These are phyloP conservation scores for Myotis daubentonii DNA, from an alignment of 2,797 vertebrate genomes.

Conservation along the genomic window DNA sequence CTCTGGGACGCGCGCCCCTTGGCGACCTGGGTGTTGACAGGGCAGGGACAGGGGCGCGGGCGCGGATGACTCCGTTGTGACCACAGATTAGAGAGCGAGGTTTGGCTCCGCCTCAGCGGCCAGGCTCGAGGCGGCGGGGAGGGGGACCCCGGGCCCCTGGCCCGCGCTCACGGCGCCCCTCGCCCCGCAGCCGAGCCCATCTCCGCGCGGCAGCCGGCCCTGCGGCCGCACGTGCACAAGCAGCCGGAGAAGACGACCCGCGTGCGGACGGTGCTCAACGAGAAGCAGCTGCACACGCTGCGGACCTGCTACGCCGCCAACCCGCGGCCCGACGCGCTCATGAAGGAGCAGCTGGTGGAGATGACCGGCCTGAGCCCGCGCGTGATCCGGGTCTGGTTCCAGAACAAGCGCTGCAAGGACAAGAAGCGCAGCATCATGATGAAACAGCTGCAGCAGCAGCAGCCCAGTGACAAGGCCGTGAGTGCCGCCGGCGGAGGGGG, in stretches of 20 bases:
- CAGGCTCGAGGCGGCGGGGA: constrained; percentile 48
- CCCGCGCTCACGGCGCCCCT: constrained; percentile 36
- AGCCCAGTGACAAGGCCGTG: constrained; percentile 96
- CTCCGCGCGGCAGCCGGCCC: constrained; percentile 93
- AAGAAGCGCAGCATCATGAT: constrained; percentile 95
- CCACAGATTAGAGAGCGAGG: constrained; percentile 58
- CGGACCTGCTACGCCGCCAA: constrained; percentile 97
- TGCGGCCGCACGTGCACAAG: constrained; percentile 95
- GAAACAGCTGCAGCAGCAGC: constrained; percentile 96
- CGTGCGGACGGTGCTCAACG: constrained; percentile 95
- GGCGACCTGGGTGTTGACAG: background rate
- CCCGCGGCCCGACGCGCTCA: constrained; percentile 94
- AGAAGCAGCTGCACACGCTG: constrained; percentile 96
- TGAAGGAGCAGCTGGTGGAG: constrained; percentile 97
- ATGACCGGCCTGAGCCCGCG: constrained; percentile 96
- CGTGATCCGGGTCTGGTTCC: constrained; percentile 97
- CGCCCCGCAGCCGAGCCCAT: constrained; percentile 93
- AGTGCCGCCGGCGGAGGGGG: constrained; percentile 72
- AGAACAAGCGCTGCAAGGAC: constrained; percentile 97
- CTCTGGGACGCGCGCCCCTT: background rate
- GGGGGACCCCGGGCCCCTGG: background rate
- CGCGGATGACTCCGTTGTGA: constrained; percentile 50
- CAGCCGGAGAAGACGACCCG: constrained; percentile 96
- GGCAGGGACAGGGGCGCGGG: background rate
- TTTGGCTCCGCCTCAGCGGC: constrained; percentile 23